Conservation (phyloP, 2,888 invertebrate species). For the Hypomecis atomaria region DNA sequence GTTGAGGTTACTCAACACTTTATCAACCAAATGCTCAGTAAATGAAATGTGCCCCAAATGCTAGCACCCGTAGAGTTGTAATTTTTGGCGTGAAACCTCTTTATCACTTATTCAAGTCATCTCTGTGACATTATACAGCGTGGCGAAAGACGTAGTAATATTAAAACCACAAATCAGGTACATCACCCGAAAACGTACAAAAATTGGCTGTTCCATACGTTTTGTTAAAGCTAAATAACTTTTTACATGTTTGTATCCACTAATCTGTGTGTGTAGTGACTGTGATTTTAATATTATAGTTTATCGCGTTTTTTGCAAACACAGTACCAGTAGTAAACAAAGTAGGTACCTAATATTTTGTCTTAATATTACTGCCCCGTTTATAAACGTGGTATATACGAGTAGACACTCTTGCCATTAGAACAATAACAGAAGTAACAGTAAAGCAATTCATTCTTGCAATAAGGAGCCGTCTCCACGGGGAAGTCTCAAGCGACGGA, state of each 20-base stretch:
- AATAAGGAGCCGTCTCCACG: conserved; percentile 1
- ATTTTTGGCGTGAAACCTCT: conserved; percentile 34
- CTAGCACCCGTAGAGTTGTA: conserved; percentile 36
- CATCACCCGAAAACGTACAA: too few relatives aligned
- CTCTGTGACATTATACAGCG: neutral
- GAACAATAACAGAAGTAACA: conserved; percentile 25
- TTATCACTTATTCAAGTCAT: conserved; percentile 23
- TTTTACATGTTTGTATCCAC: too few relatives aligned
- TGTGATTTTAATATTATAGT: too few relatives aligned
- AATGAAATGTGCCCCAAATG: conserved; percentile 49
- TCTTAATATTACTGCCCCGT: too few relatives aligned
- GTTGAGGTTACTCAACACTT: conserved; percentile 47
- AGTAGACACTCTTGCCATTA: conserved; percentile 17
- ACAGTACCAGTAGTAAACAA: too few relatives aligned
- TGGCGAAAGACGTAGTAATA: too few relatives aligned
- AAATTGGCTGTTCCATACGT: too few relatives aligned
- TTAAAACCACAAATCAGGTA: too few relatives aligned
- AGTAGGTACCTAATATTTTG: too few relatives aligned
- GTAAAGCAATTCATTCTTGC: conserved; percentile 27
- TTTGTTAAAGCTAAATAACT: too few relatives aligned
- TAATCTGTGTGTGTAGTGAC: too few relatives aligned
- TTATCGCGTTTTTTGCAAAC: too few relatives aligned
- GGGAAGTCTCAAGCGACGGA: conserved; percentile 1
- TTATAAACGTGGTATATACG: conserved; percentile 3
- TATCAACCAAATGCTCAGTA: conserved; percentile 55